Percentiles rank a stretch among this genome's conserved stretches.
Evolutionary conservation across 1,140 invertebrate genomes (phyloP).

Genomic region (Littorina saxatilis): DNA sequence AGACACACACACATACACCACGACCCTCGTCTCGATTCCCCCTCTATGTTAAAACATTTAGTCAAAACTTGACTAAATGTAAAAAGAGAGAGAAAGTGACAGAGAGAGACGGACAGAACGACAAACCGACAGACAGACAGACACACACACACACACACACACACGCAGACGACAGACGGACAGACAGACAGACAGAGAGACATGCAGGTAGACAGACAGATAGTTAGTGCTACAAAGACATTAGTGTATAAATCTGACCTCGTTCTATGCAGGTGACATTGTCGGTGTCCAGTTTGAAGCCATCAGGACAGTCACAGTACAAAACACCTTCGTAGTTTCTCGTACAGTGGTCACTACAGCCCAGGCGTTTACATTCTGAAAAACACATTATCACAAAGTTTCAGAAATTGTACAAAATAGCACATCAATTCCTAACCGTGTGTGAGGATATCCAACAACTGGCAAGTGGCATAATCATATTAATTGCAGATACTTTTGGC

Average conservation of each 20-base stretch:
- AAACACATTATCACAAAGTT: background rate
- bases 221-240: no score
- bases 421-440: no score
- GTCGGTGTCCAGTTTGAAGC: constrained; percentile 32
- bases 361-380: constrained; percentile 30
- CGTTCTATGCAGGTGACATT: constrained; percentile 24
- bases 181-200: background rate
- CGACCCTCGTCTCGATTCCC: no score
- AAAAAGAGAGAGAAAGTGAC: background rate
- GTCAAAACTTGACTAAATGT: no score
- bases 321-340: constrained; percentile 9
- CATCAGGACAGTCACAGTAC: constrained; percentile 28
- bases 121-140: constrained; percentile 8
- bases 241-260: background rate
- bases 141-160: constrained; percentile 11
- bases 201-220: no score
- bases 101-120: background rate
- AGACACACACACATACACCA: no score
- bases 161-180: background rate
- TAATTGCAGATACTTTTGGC: no score
- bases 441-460: no score
- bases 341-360: constrained; percentile 29
- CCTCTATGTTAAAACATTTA: no score
- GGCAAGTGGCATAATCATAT: no score
- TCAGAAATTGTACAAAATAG: no score